Conservation (phyloP, 64 coral and sea anemone genomes). For the Porites lutea region DNA sequence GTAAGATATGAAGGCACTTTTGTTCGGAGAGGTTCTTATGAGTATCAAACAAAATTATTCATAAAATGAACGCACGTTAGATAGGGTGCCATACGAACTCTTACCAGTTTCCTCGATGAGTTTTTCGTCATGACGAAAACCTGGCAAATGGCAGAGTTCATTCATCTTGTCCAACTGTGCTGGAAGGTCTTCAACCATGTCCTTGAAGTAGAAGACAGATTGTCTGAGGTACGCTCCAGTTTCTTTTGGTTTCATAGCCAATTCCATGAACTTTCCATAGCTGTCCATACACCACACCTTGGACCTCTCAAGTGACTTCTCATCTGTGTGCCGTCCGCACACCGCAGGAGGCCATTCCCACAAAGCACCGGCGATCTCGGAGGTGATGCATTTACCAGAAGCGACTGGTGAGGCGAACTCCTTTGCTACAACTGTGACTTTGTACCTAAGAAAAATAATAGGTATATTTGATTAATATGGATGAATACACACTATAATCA, state of each 20-base stretch:
- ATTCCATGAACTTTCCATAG: slow-evolving; percentile 26
- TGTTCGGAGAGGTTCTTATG: too few species aligned
- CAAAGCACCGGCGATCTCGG: slow-evolving; percentile 28
- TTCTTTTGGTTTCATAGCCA: slow-evolving; percentile 22
- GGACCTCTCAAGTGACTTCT: slow-evolving; percentile 25
- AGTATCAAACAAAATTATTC: too few species aligned
- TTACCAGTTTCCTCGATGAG: slow-evolving; percentile 37
- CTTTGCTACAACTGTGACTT: slow-evolving; percentile 18
- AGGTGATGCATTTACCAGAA: slow-evolving; percentile 28
- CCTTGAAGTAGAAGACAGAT: slow-evolving; percentile 42
- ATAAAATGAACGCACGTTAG: too few species aligned
- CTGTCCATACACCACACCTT: slow-evolving; percentile 24
- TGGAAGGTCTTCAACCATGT: slow-evolving; percentile 24
- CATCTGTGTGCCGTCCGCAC: slow-evolving; percentile 8
- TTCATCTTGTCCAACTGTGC: slow-evolving; percentile 12
- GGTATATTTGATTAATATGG: too few species aligned
- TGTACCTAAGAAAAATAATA: background rate
- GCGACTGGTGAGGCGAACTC: slow-evolving; percentile 7
- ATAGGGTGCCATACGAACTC: background rate
- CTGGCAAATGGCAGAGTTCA: background rate
- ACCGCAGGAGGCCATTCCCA: slow-evolving; percentile 34
- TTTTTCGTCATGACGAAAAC: slow-evolving; percentile 26
- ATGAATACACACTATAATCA: too few species aligned
- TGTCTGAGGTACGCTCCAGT: slow-evolving; percentile 26
- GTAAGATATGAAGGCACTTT: too few species aligned